A percentile compares a stretch with the other conserved stretches of the same genome.
Conservation (phyloP, 2,888 invertebrate genomes). For the Entomobrya multifasciata region DNA sequence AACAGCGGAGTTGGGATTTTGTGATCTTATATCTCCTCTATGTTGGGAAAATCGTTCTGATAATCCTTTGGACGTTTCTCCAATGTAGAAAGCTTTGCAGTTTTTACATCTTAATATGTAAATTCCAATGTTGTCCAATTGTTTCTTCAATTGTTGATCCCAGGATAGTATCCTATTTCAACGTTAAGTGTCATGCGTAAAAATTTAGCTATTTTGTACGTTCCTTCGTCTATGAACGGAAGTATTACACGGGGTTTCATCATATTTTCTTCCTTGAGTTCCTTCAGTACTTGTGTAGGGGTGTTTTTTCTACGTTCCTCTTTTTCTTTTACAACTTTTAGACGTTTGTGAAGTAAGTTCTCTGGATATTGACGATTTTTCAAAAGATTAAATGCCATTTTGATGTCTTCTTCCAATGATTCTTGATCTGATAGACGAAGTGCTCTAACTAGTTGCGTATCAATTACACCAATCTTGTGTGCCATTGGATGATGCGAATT, state of each 20-base stretch:
- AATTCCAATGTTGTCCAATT: neutral
- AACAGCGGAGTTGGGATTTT: neutral
- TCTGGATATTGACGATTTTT: neutral
- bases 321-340: neutral
- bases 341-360: neutral
- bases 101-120: neutral
- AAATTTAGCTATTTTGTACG: neutral
- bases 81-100: neutral
- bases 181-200: neutral
- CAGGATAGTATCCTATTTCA: neutral
- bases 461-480: constrained; percentile 44
- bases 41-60: neutral
- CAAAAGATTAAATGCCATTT: neutral
- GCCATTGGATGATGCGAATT: constrained; percentile 15
- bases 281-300: too few relatives aligned
- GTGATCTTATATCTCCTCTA: neutral
- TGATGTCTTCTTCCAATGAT: neutral
- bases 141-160: neutral
- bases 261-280: neutral
- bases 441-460: constrained; percentile 41
- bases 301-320: neutral
- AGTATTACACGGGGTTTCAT: neutral
- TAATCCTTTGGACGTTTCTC: neutral
- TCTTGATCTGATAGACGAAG: constrained; percentile 11
- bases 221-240: neutral